Evolutionary conservation across 2,113 vertebrate species (phyloP).

Genomic region (Donacobius atricapilla): DNA sequence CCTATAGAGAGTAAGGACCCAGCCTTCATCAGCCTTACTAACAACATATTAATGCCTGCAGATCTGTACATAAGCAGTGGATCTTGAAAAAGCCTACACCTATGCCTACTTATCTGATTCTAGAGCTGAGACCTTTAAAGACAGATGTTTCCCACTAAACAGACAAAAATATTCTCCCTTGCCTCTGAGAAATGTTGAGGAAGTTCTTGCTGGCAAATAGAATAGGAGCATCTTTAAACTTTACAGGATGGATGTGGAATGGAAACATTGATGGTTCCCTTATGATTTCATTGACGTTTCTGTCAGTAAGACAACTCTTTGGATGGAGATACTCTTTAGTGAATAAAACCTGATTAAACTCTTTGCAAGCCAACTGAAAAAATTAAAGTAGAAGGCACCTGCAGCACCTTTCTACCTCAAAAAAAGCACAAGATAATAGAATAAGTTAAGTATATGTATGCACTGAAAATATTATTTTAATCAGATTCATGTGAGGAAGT

Average conservation of each 20-base stretch:
- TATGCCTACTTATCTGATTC: not conserved
- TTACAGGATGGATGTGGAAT: not conserved
- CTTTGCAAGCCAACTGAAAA: not conserved
- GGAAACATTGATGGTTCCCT: not conserved
- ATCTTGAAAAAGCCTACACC: not conserved
- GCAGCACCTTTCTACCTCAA: not conserved
- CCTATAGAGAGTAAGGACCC: not conserved
- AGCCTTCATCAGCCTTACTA: not conserved
- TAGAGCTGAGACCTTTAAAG: not conserved
- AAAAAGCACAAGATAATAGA: not conserved
- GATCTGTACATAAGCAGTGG: not conserved
- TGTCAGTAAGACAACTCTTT: not conserved
- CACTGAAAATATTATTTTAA: not conserved
- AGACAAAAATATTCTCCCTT: not conserved
- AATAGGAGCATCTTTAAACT: not conserved
- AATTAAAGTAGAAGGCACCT: not conserved
- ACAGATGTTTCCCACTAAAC: not conserved
- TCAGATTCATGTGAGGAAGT: not conserved
- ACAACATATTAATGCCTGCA: not conserved
- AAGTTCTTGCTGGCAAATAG: not conserved
- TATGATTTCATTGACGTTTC: conserved; percentile 21
- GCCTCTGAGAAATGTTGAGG: not conserved
- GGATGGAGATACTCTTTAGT: not conserved
- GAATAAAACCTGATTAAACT: not conserved
- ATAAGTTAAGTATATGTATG: not conserved